Conservation (phyloP, 2,888 invertebrate species). For the Leucophenga maculata region DNA sequence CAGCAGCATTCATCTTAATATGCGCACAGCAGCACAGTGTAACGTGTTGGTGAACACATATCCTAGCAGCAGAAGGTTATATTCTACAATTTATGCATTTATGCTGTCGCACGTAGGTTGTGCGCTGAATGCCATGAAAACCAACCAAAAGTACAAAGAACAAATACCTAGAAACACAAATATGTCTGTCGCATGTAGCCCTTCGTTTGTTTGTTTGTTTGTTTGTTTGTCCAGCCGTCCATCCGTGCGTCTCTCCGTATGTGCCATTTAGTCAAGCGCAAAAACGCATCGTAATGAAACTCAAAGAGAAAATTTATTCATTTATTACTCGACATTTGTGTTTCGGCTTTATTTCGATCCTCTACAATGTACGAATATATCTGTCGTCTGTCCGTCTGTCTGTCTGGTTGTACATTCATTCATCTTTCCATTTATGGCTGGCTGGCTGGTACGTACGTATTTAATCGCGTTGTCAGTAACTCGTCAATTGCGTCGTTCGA, state of each 20-base stretch:
- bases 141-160: not conserved
- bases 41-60: not conserved
- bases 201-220: no score
- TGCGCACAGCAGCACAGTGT: not conserved
- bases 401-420: not conserved
- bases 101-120: no score
- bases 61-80: not conserved
- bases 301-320: not conserved
- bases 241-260: no score
- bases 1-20: not conserved
- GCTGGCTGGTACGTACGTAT: no score
- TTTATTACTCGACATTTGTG: not conserved
- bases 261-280: no score
- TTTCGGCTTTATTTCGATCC: not conserved
- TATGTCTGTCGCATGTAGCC: no score
- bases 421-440: constrained; percentile 39
- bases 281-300: no score
- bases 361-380: not conserved
- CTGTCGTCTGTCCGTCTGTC: not conserved
- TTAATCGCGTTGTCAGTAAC: constrained; percentile 44
- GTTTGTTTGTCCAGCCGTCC: no score
- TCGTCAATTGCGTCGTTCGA: constrained; percentile 37
- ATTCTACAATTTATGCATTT: not conserved
- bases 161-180: not conserved
- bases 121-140: no score